Evolutionary conservation across 2,888 invertebrate genomes (phyloP), one percentile per base, ranked within the genome.

Genomic region (Tineola bisselliella): DNA sequence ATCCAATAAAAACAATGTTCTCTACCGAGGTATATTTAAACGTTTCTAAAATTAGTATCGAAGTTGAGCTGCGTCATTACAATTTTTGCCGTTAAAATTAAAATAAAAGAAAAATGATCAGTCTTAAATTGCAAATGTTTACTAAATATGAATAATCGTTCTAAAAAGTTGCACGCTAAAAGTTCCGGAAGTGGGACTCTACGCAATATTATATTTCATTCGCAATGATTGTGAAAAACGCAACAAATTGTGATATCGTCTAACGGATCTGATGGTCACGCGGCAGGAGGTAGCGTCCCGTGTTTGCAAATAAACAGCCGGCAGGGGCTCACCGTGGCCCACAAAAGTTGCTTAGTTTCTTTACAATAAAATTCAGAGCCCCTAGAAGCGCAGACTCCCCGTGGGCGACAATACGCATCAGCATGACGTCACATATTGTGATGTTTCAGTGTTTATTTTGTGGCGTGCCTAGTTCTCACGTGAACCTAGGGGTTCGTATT

Each of bases 301-400:
- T 84, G 84, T 86, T 84, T 86, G 84, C 86, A 86, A 86, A 86
- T 84, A 86, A 81, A 83, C 86, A 86, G 77, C 81, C 80, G 84
- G 81, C 81, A 67, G 73, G 25, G 25, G 38, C 67, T 66, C 65
- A 76, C 74, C 69, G 71, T 59, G 63, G 72, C 64, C 64, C 65
- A 71, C 68, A 72, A 75, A 68, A 63, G 66, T 11, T 43, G 19
- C 17, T 25, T 5, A 15, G 44, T n/a, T 17, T 11, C 56, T 30
- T n/a, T 18, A 25, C 56, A 19, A 25, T n/a, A 18, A 10, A 63
- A 64, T 61, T 60, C 19, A 52, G 62, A 18, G 44, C 18, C 56
- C 56, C 30, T n/a, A 56, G 19, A n/a, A 19, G 56, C 56, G n/a
- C 19, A 19, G 56, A 43, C 18, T 12, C 19, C 59, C 15, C 44